Evolutionary conservation across 2,888 invertebrate species (phyloP).

Genomic region (Malthinus flaveolus): DNA sequence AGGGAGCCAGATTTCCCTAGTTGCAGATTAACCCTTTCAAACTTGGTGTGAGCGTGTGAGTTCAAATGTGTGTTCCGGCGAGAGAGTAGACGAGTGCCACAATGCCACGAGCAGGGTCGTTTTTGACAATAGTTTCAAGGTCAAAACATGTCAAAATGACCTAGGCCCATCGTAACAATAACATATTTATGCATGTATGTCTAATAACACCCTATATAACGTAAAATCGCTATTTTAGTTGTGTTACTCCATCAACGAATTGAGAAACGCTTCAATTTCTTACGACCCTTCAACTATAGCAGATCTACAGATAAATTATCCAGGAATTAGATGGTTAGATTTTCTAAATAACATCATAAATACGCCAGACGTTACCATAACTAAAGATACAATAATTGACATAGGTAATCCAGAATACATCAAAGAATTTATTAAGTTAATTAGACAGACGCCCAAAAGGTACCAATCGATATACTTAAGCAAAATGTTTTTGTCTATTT

Average conservation of each 20-base stretch:
- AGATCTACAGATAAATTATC: conserved; percentile 74
- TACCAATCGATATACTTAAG: conserved; percentile 23
- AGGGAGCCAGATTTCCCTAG: too few relatives aligned
- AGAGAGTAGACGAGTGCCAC: too few relatives aligned
- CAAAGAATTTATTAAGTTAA: conserved; percentile 65
- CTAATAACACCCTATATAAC: too few relatives aligned
- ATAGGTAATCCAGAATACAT: conserved; percentile 85
- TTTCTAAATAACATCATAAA: conserved; percentile 83
- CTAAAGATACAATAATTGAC: conserved; percentile 74
- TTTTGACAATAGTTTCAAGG: too few relatives aligned
- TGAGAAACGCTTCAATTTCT: conserved; percentile 60
- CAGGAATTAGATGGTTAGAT: conserved; percentile 77
- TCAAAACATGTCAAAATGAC: too few relatives aligned
- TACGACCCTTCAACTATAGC: conserved; percentile 87
- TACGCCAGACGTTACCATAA: conserved; percentile 61
- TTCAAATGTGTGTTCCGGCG: too few relatives aligned
- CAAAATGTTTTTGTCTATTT: background rate
- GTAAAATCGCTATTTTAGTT: background rate
- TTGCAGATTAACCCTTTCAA: too few relatives aligned
- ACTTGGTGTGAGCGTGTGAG: too few relatives aligned
- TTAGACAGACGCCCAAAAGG: conserved; percentile 60
- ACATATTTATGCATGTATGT: too few relatives aligned
- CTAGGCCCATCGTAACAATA: too few relatives aligned
- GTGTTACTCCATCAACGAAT: background rate
- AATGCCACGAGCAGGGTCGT: too few relatives aligned